Base-by-base conservation (phyloP, 2,113 vertebrate genomes). In the Lepus timidus region DNA sequence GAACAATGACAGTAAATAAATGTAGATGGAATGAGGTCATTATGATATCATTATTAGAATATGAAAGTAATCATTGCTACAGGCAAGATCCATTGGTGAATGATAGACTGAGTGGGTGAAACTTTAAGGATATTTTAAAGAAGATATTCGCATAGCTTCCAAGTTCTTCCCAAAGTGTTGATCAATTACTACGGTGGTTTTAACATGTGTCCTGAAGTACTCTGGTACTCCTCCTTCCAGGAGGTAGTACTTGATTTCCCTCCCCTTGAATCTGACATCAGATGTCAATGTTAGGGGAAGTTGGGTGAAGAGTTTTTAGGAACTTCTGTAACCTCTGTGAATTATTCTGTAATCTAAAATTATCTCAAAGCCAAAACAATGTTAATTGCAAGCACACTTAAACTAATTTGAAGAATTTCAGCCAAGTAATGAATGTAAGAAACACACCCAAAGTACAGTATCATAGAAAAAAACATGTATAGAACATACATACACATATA, bases 391-490 rank as follows among this genome's bases (percentile, higher is more conserved):
- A 88, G 1, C 19, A 55, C 20, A n/a, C 23, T 78, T 81, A 75
- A 88, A 64, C 76, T 39, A 62, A 89, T 49, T 90, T 70, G 58
- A 90, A 91, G 25, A 96, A 82, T 62, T 49, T 52, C 31, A 79
- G 5, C 22, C 58, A 44, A n/a, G 33, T 84, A 27, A 78, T 71
- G 3, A 80, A 70, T 61, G 3, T 44, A 91, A 83, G 51, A 65
- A 49, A 95, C n/a, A 55, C 7, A 74, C 1, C 33, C 8, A 33
- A 80, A 88, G 17, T 4, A 70, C 92, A 55, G 20, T 39, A 83
- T 80, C 19, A 68, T 6, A 58, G 12, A 31, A 39, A 58, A 55
- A 58, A 58, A 58, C 19, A 58, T 14, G 17, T 4, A 58, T 14
- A 58, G 19, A 1, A 58, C 19, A 58, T 20, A 58, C 13, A 58